These are phyloP conservation scores for Labrus mixtus DNA, from an alignment of 2,113 vertebrate species.

Conservation along the genomic window DNA sequence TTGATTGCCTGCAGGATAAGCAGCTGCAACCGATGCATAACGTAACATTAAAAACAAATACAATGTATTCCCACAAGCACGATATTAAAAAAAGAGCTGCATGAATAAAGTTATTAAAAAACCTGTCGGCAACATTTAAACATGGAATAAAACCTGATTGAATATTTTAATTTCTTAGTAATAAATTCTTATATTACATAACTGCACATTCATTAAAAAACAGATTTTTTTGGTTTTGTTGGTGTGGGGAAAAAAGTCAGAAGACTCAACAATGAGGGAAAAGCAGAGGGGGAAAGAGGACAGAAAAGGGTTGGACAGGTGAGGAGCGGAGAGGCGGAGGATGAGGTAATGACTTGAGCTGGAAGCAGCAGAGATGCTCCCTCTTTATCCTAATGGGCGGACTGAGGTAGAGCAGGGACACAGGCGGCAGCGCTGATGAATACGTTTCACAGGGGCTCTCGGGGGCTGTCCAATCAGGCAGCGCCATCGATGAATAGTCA, in stretches of 20 bases:
- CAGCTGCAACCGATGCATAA: constrained; percentile 12
- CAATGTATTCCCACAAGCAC: constrained; percentile 4
- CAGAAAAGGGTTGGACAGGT: constrained; percentile 34
- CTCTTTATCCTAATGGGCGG: constrained; percentile 50
- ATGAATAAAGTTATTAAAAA: constrained; percentile 26
- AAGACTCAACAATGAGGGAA: not conserved
- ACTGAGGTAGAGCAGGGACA: constrained; percentile 65
- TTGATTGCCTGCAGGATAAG: constrained; percentile 17
- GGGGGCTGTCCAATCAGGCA: constrained; percentile 74
- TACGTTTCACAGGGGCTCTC: constrained; percentile 58
- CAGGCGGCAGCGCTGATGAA: constrained; percentile 65
- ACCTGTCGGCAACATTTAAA: constrained; percentile 28
- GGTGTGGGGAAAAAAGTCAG: not conserved
- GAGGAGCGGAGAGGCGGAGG: constrained; percentile 32
- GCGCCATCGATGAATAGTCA: constrained; percentile 80
- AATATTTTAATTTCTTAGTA: constrained; percentile 41
- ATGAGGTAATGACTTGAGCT: constrained; percentile 38
- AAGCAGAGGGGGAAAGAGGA: not conserved
- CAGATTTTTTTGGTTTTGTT: constrained; percentile 14
- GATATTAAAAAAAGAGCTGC: constrained; percentile 17
- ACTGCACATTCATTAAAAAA: constrained; percentile 23
- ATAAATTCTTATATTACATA: constrained; percentile 15
- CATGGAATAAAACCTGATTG: constrained; percentile 41
- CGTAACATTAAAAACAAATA: constrained; percentile 32
- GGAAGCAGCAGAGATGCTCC: constrained; percentile 41